A percentile compares a stretch with the other conserved stretches of the same genome.
Evolutionary conservation across 2,113 vertebrate genomes (phyloP).

Genomic region (Aspidoscelis tigris): DNA sequence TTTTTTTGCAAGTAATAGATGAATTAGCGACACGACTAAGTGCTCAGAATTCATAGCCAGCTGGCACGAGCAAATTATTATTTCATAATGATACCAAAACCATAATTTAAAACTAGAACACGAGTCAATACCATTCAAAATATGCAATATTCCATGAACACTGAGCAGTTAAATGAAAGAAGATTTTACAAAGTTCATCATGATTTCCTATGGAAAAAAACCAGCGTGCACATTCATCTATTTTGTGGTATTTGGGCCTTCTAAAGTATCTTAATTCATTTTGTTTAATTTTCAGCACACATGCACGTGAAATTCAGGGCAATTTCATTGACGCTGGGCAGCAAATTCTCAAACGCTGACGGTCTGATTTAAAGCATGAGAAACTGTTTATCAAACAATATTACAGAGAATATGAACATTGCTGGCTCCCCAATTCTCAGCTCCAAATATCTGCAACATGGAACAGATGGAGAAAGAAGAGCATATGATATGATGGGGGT

Average conservation of each 20-base stretch:
- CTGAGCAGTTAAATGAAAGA: background rate
- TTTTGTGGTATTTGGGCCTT: background rate
- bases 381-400: background rate
- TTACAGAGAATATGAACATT: background rate
- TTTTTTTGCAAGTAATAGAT: background rate
- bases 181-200: background rate
- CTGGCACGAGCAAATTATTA: constrained; percentile 6
- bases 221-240: background rate
- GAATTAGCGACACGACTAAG: constrained; percentile 7
- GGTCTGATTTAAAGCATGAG: background rate
- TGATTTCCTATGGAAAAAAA: background rate
- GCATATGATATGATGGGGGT: too few species aligned
- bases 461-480: background rate
- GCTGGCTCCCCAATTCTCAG: background rate
- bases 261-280: too few species aligned
- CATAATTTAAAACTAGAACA: background rate
- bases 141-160: background rate
- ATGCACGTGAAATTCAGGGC: background rate
- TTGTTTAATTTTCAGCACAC: background rate
- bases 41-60: constrained; percentile 31
- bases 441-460: background rate
- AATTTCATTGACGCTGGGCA: background rate
- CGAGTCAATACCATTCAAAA: background rate
- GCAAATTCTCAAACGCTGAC: background rate
- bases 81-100: background rate